Evolutionary conservation across 1,140 invertebrate genomes (phyloP).

Genomic region (Bursaphelenchus mucronatus): DNA sequence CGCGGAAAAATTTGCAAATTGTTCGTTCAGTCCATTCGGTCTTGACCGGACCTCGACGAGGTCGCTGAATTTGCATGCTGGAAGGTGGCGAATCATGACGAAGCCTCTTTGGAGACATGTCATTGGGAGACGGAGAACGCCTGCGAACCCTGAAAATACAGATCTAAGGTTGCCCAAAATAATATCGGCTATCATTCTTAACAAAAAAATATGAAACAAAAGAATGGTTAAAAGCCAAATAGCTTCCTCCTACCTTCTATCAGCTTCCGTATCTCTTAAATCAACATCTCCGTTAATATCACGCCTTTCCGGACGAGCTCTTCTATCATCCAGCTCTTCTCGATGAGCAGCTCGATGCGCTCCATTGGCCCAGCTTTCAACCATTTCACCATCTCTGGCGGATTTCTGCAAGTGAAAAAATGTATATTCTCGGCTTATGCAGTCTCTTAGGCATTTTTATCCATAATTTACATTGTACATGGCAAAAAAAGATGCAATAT

Average conservation of each 20-base stretch:
- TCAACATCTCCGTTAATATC: too few relatives aligned
- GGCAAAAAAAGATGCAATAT: too few relatives aligned
- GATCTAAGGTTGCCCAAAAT: too few relatives aligned
- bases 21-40: constrained; percentile 42
- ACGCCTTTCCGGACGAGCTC: too few relatives aligned
- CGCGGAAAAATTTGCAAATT: constrained; percentile 61
- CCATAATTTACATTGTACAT: too few relatives aligned
- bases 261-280: neutral
- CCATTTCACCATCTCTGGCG: constrained; percentile 3
- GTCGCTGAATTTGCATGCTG: constrained; percentile 21
- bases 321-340: too few relatives aligned
- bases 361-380: constrained; percentile 28
- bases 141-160: constrained; percentile 14
- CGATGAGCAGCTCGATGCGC: too few relatives aligned
- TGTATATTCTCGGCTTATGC: neutral
- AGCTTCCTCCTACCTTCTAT: constrained; percentile 5
- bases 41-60: constrained; percentile 17
- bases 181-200: too few relatives aligned
- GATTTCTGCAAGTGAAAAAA: constrained; percentile 2
- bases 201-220: too few relatives aligned
- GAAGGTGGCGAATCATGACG: constrained; percentile 9
- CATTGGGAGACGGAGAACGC: constrained; percentile 32
- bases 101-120: constrained; percentile 22
- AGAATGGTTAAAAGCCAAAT: neutral
- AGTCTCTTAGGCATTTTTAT: too few relatives aligned